phyloP scores from a whole-genome alignment of 2,888 invertebrate species.

The Drosophila colorata region DNA sequence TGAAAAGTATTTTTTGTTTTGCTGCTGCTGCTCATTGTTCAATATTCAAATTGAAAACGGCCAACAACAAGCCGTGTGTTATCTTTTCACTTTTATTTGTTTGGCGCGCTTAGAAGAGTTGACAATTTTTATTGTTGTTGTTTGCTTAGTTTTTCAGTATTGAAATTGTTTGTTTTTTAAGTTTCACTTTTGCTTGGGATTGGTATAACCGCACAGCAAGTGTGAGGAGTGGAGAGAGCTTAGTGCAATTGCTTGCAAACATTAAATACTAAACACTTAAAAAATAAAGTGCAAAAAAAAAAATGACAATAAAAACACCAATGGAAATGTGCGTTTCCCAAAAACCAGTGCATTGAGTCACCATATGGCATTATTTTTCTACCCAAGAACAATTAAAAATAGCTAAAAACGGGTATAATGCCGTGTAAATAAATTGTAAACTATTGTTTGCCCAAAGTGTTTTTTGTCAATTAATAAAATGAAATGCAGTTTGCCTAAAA shows the following conservation, averaged over 20 bases:
- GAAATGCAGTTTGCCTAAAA: too few relatives aligned
- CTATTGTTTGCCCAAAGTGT: too few relatives aligned
- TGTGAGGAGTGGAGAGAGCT: neutral
- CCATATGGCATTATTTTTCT: too few relatives aligned
- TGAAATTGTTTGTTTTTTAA: slow-evolving; percentile 31
- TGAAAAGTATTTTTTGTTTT: slow-evolving; percentile 14
- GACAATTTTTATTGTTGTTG: slow-evolving; percentile 49
- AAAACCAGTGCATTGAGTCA: too few relatives aligned
- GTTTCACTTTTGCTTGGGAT: slow-evolving; percentile 46
- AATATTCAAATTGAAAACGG: slow-evolving; percentile 58
- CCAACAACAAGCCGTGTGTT: slow-evolving; percentile 36
- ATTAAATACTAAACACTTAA: neutral
- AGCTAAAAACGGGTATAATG: too few relatives aligned
- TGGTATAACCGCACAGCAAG: neutral
- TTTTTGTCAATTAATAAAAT: too few relatives aligned
- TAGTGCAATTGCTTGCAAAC: slow-evolving; percentile 1
- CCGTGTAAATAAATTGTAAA: too few relatives aligned
- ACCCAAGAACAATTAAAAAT: too few relatives aligned
- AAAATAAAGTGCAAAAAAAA: neutral
- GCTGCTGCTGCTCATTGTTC: slow-evolving; percentile 34
- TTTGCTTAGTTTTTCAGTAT: slow-evolving; percentile 20
- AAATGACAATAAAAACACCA: too few relatives aligned
- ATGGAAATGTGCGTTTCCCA: too few relatives aligned
- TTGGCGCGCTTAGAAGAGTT: slow-evolving; percentile 55
- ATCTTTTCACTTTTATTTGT: slow-evolving; percentile 61